Conservation (phyloP, 2,113 vertebrate species). For the Siphamia tubifer region DNA sequence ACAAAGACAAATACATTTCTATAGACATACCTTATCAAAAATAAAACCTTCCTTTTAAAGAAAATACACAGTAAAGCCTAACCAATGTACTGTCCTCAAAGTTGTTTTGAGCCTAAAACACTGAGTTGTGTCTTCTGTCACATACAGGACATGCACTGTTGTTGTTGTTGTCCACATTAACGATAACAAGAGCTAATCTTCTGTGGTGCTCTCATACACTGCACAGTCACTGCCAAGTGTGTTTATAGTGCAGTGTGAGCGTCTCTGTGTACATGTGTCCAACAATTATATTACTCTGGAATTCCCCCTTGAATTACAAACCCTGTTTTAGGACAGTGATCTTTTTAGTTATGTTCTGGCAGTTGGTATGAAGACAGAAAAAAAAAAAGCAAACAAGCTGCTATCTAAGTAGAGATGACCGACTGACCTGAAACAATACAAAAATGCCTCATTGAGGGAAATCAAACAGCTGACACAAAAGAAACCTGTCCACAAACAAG, state of each 20-base stretch:
- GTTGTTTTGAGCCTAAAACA: background rate
- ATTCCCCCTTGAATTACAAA: conserved; percentile 58
- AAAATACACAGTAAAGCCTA: too few relatives aligned
- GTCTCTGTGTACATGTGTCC: conserved; percentile 4
- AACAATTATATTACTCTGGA: conserved; percentile 19
- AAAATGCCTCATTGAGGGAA: background rate
- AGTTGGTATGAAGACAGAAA: background rate
- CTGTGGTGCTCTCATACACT: conserved; percentile 43
- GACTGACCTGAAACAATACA: background rate
- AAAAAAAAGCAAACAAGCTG: background rate
- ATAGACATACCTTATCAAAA: too few relatives aligned
- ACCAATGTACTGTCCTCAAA: too few relatives aligned
- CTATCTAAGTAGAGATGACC: background rate
- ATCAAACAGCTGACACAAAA: background rate
- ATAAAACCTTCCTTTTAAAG: too few relatives aligned
- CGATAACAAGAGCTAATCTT: conserved; percentile 62
- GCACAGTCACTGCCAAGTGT: conserved; percentile 28
- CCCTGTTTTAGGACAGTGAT: background rate
- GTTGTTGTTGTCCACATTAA: conserved; percentile 2
- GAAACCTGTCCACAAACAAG: conserved; percentile 2
- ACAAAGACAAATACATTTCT: too few relatives aligned
- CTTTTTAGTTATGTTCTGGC: background rate
- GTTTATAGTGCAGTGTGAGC: conserved; percentile 29
- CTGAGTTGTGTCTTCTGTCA: background rate
- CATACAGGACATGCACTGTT: too few relatives aligned